A percentile compares a stretch with the other conserved stretches of the same genome.
Evolutionary conservation across 2,888 invertebrate genomes (phyloP).

Genomic region (Latrodectus elegans): DNA sequence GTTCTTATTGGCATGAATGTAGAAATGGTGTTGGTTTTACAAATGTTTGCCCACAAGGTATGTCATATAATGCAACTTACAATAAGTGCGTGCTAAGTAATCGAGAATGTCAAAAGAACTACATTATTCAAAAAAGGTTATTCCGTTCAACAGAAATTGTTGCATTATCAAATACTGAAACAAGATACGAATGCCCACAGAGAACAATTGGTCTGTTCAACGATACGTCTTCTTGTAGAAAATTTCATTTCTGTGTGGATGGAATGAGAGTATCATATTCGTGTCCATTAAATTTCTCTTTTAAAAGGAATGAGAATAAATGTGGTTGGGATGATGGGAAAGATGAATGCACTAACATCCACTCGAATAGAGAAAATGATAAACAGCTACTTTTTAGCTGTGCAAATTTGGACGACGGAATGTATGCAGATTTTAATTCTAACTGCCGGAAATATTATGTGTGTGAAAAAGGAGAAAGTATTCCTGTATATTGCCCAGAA

Average conservation of each 20-base stretch:
- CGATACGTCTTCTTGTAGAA: constrained; percentile 46
- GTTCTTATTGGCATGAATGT: constrained; percentile 67
- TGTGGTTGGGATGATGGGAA: background rate
- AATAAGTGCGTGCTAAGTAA: constrained; percentile 34
- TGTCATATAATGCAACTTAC: constrained; percentile 22
- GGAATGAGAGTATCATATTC: constrained; percentile 54
- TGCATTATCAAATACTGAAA: constrained; percentile 2
- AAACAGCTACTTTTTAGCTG: constrained; percentile 48
- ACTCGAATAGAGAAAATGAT: background rate
- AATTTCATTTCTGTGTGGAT: constrained; percentile 70
- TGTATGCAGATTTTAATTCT: constrained; percentile 65
- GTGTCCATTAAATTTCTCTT: constrained; percentile 66
- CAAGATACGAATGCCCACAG: constrained; percentile 13
- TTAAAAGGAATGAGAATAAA: constrained; percentile 40
- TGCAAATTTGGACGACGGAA: constrained; percentile 48
- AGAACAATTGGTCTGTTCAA: constrained; percentile 41
- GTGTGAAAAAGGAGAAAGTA: constrained; percentile 64
- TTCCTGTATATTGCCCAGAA: constrained; percentile 66
- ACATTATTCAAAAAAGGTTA: constrained; percentile 20
- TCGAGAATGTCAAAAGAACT: constrained; percentile 4
- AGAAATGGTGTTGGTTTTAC: constrained; percentile 58
- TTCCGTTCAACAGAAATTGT: constrained; percentile 4
- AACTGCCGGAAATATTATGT: constrained; percentile 69
- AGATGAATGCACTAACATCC: background rate
- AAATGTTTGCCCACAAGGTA: constrained; percentile 55